Evolutionary conservation across 2,888 invertebrate genomes (phyloP).

Genomic region (Pemphredon lugubris): DNA sequence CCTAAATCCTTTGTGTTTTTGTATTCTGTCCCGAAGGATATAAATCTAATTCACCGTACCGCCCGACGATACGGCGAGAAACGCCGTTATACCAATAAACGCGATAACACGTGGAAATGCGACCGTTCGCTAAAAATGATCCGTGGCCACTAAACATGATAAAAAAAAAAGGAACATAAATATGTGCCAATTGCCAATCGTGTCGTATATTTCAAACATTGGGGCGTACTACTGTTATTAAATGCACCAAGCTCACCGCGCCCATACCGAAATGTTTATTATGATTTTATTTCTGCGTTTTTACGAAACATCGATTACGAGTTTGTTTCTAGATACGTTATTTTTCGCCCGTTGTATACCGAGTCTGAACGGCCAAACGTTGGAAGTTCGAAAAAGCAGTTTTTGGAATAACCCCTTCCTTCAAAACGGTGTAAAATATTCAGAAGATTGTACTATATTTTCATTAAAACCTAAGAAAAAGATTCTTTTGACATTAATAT

Average conservation of each 20-base stretch:
- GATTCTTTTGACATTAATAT: too few species aligned
- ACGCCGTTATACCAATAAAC: constrained; percentile 51
- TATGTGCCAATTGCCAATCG: constrained; percentile 6
- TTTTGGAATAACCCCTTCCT: too few species aligned
- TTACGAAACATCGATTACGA: not conserved
- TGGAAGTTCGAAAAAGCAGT: too few species aligned
- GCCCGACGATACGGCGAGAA: constrained; percentile 52
- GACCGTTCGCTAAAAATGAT: not conserved
- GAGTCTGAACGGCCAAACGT: too few species aligned
- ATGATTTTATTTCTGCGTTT: not conserved
- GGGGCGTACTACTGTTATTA: not conserved
- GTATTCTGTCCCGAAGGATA: constrained; percentile 45
- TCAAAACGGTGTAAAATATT: too few species aligned
- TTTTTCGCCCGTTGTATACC: not conserved
- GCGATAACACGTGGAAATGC: not conserved
- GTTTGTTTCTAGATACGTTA: too few species aligned
- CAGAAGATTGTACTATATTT: too few species aligned
- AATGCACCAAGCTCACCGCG: not conserved
- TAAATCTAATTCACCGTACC: constrained; percentile 58
- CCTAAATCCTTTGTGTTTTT: constrained; percentile 25
- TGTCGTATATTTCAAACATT: not conserved
- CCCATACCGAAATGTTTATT: not conserved
- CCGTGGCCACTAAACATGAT: constrained; percentile 13
- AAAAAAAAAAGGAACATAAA: constrained; percentile 3
- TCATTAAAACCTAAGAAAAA: too few species aligned